phyloP scores from a whole-genome alignment of 2,113 vertebrate genomes.

The Chascanopsetta lugubris region DNA sequence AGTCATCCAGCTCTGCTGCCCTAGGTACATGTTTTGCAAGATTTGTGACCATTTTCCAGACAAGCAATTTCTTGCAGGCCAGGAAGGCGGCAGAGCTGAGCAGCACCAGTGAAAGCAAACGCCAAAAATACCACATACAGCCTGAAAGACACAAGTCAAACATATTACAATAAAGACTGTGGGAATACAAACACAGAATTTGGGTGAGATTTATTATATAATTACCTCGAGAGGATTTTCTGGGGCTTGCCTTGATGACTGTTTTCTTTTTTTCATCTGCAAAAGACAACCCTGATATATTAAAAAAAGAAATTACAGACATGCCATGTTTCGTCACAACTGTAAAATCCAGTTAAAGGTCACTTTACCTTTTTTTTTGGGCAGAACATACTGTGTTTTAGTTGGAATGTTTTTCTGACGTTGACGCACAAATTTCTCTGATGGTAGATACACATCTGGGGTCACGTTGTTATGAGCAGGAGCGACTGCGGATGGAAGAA shows the following conservation, averaged over 20 bases:
- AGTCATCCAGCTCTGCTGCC: conserved; percentile 11
- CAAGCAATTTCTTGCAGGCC: conserved; percentile 16
- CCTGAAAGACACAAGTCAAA: conserved; percentile 42
- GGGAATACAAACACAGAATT: not conserved
- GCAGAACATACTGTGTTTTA: conserved; percentile 1
- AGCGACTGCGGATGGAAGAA: conserved; percentile 3
- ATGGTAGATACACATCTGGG: not conserved
- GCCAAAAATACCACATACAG: conserved; percentile 25
- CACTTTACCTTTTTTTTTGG: conserved; percentile 57
- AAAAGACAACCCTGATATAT: conserved; percentile 8
- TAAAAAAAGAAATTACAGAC: not conserved
- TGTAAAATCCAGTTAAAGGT: not conserved
- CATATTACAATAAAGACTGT: not conserved
- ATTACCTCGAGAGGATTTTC: conserved; percentile 37
- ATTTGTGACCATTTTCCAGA: not conserved
- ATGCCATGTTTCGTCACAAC: not conserved
- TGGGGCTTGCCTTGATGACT: conserved; percentile 2
- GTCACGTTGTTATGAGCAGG: conserved; percentile 3
- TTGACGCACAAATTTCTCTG: not conserved
- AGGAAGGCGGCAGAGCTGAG: conserved; percentile 36
- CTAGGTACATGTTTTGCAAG: not conserved
- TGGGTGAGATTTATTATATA: not conserved
- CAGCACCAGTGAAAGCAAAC: conserved; percentile 47
- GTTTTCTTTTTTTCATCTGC: conserved; percentile 36
- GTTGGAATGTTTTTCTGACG: conserved; percentile 28